Base-by-base conservation (phyloP, 1,140 invertebrate genomes). In the Whitmania pigra region DNA sequence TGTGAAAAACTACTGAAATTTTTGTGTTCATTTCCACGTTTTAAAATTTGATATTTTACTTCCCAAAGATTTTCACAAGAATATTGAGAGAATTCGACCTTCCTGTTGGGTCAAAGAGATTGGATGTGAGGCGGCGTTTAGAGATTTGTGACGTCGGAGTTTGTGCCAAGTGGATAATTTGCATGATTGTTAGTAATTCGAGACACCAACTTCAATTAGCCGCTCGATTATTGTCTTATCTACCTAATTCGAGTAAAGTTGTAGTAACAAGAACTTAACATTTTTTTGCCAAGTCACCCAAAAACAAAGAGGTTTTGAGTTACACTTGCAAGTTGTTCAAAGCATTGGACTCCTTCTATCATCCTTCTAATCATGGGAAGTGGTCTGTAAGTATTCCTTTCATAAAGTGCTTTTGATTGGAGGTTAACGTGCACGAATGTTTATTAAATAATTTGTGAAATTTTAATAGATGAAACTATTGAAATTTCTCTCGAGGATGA, bases 311-410 rank as follows among this genome's bases (percentile, higher is more conserved):
- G 25, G 53, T 27, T 13, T 49, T 53, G 77, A 85, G 86, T 54
- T 87, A 93, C 80, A 82, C 95, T 31, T 86, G 88, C 69, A 88
- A 89, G 74, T 88, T 96, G 77, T 87, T 95, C 75, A 88, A 88
- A 76, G 87, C 89, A 0, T 82, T 94, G 2, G 89, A 93, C 79
- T 92, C 90, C 13, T 96, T 92, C 82, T 88, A 89, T 77, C 90
- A 96, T 83, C 90, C 91, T 69, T 92, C 92, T 0, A 96, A 96
- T 80, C 79, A 83, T 72, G 92, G 93, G 17, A 82, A 85, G 31
- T 94, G 92, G 90, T 85, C 88, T 27, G 82, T 82, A 78, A 78
- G 81, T 82, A 73, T 40, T 63, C 20, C 2, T 63, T 63, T n/a
- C n/a, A n/a, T n/a, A n/a, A n/a, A n/a, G n/a, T n/a, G n/a, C n/a